Percentiles rank a stretch among this genome's conserved stretches.
Conservation (phyloP, 2,888 invertebrate genomes). For the Hylaea fasciaria region DNA sequence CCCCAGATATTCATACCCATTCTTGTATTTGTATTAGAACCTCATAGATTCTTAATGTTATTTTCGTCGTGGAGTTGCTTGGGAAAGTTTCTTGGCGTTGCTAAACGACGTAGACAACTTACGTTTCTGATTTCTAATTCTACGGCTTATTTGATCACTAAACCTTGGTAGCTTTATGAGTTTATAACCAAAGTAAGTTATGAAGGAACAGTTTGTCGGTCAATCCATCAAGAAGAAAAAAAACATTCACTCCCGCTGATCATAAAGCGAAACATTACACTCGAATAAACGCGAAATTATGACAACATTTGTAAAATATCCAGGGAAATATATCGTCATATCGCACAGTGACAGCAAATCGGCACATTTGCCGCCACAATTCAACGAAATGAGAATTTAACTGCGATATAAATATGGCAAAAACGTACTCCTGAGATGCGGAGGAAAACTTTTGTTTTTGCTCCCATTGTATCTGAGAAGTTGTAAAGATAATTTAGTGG, state of each 20-base stretch:
- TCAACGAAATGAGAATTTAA: conserved; percentile 38
- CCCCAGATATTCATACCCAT: no score
- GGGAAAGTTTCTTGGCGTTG: no score
- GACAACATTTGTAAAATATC: conserved; percentile 30
- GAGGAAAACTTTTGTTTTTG: conserved; percentile 31
- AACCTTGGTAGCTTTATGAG: no score
- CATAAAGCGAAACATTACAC: conserved; percentile 27
- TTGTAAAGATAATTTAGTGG: conserved; percentile 33
- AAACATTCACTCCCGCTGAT: neutral
- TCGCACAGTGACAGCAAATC: conserved; percentile 32
- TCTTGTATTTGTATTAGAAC: no score
- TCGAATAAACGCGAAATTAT: conserved; percentile 27
- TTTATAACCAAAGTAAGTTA: neutral
- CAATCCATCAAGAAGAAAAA: no score
- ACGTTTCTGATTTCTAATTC: no score
- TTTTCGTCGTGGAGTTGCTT: no score
- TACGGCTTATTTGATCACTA: no score
- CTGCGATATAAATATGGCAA: conserved; percentile 35
- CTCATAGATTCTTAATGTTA: no score
- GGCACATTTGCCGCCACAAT: conserved; percentile 30
- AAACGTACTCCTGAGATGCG: conserved; percentile 27
- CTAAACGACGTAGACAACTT: no score
- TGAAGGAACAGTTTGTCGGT: no score
- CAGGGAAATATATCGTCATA: conserved; percentile 29
- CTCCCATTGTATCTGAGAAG: conserved; percentile 28